phyloP scores from a whole-genome alignment of 1,140 invertebrate species.

The Melitaea cinxia region DNA sequence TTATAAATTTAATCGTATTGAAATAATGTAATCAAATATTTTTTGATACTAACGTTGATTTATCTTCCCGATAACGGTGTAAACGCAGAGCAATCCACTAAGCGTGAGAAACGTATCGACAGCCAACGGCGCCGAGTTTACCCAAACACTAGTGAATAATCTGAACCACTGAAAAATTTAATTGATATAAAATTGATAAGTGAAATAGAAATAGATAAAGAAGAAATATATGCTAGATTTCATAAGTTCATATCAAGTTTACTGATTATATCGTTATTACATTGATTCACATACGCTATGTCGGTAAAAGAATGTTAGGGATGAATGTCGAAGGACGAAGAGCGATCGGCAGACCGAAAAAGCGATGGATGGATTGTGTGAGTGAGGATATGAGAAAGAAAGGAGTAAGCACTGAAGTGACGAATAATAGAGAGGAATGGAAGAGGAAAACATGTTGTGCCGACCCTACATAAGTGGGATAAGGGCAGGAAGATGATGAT shows the following conservation, averaged over 20 bases:
- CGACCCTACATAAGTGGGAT: too few relatives aligned
- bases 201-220: neutral
- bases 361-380: too few relatives aligned
- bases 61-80: constrained; percentile 80
- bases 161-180: constrained; percentile 56
- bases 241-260: neutral
- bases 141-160: constrained; percentile 47
- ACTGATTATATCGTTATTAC: too few relatives aligned
- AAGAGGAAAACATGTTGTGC: too few relatives aligned
- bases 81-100: constrained; percentile 84
- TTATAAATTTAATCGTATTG: neutral
- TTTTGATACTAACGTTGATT: constrained; percentile 44
- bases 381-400: too few relatives aligned
- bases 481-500: too few relatives aligned
- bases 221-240: neutral
- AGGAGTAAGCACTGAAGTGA: too few relatives aligned
- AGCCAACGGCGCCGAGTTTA: constrained; percentile 61
- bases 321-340: too few relatives aligned
- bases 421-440: too few relatives aligned
- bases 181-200: neutral
- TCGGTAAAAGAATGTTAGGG: too few relatives aligned
- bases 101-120: constrained; percentile 83
- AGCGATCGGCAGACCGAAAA: too few relatives aligned
- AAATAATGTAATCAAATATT: neutral
- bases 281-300: too few relatives aligned